phyloP scores from a whole-genome alignment of 2,888 invertebrate genomes.

The Caenorhabditis doughertyi region DNA sequence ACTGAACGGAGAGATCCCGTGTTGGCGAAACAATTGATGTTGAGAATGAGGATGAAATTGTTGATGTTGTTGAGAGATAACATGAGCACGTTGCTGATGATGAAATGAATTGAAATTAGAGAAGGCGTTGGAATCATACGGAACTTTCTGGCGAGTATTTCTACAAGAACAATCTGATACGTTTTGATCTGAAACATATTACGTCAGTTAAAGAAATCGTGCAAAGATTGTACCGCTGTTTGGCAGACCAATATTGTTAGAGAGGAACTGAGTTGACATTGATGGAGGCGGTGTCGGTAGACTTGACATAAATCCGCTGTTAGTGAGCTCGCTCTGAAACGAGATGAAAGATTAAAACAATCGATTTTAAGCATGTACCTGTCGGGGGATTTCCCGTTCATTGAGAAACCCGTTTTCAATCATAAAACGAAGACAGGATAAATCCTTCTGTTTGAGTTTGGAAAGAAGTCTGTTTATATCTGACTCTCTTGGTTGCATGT shows the following conservation, averaged over 20 bases:
- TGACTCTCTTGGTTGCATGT: neutral
- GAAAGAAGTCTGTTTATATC: conserved; percentile 19
- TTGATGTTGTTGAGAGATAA: conserved; percentile 19
- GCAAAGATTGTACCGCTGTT: neutral
- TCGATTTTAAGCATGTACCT: neutral
- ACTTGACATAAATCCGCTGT: neutral
- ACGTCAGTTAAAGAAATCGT: neutral
- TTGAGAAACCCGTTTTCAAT: conserved; percentile 8
- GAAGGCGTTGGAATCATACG: neutral
- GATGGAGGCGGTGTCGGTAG: neutral
- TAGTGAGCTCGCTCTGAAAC: conserved; percentile 39
- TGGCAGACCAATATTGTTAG: neutral
- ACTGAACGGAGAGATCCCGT: neutral
- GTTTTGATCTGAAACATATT: neutral
- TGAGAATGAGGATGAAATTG: neutral
- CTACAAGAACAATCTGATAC: conserved; percentile 13
- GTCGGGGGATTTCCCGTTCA: neutral
- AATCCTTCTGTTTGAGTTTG: conserved; percentile 32
- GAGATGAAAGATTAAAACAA: too few relatives aligned
- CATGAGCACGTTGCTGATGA: neutral
- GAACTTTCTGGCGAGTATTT: neutral
- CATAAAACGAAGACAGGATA: conserved; percentile 21
- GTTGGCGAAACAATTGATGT: neutral
- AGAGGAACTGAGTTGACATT: neutral
- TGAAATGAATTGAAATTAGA: neutral